These are phyloP conservation scores for Semibalanus balanoides DNA, from an alignment of 1,140 invertebrate species.

Conservation along the genomic window DNA sequence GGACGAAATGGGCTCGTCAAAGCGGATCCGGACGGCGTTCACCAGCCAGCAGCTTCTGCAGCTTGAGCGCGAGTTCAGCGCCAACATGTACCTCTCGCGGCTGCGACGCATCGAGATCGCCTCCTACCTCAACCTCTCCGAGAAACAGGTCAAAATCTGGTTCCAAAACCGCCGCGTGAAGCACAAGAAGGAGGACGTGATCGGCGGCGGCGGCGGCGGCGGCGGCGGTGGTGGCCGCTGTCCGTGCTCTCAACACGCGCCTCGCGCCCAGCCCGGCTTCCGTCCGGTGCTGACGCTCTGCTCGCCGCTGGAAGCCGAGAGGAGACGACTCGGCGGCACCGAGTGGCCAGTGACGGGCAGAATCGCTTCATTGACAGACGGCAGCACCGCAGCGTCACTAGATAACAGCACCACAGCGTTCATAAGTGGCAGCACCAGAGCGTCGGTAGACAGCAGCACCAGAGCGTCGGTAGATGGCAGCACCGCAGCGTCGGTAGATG, in stretches of 20 bases:
- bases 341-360: neutral
- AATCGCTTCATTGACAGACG: too few relatives aligned
- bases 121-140: constrained; percentile 51
- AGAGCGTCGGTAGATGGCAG: too few relatives aligned
- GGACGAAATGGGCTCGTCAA: constrained; percentile 21
- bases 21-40: constrained; percentile 42
- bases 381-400: too few relatives aligned
- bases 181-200: constrained; percentile 66
- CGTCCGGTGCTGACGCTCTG: too few relatives aligned
- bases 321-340: too few relatives aligned
- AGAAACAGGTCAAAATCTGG: constrained; percentile 82
- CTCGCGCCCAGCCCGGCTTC: neutral
- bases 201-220: constrained; percentile 25
- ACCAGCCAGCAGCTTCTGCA: constrained; percentile 42
- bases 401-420: too few relatives aligned
- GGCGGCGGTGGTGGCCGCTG: constrained; percentile 33
- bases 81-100: constrained; percentile 42
- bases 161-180: constrained; percentile 71
- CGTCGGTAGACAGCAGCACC: too few relatives aligned
- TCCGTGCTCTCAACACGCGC: constrained; percentile 27
- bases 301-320: neutral
- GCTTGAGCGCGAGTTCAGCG: constrained; percentile 40
- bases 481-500: too few relatives aligned
- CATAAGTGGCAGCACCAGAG: too few relatives aligned
- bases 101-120: constrained; percentile 43